These are phyloP conservation scores for Pangasius mekongensis DNA, from an alignment of 2,797 vertebrate genomes.

Conservation along the genomic window DNA sequence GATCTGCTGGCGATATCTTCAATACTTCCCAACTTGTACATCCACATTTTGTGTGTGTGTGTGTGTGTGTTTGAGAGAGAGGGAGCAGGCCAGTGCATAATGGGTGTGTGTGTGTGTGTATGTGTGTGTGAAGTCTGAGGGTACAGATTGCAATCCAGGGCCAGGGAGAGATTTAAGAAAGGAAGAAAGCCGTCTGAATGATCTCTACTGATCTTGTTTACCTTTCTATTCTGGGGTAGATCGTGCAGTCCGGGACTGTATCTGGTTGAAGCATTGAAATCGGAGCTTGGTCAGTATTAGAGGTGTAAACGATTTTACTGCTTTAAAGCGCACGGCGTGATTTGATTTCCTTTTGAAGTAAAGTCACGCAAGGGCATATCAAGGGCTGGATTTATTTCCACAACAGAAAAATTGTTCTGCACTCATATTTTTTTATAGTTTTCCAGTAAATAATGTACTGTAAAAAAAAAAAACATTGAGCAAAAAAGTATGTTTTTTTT, in stretches of 20 bases:
- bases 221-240: neutral
- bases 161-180: neutral
- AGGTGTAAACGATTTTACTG: neutral
- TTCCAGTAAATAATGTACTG: neutral
- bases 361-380: neutral
- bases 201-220: neutral
- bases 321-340: neutral
- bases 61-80: neutral
- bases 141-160: constrained; percentile 15
- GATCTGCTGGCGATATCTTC: constrained; percentile 41
- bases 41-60: neutral
- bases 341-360: neutral
- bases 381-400: neutral
- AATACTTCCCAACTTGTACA: constrained; percentile 43
- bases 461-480: neutral
- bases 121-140: constrained; percentile 16
- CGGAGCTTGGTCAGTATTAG: neutral
- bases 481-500: too few species aligned
- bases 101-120: neutral
- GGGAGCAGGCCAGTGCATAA: neutral
- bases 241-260: too few species aligned
- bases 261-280: neutral
- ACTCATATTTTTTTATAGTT: neutral
- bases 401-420: neutral
- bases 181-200: neutral